Evolutionary conservation across 2,888 invertebrate species (phyloP), one percentile per base, ranked within the genome.

Genomic region (Merodon equestris): DNA sequence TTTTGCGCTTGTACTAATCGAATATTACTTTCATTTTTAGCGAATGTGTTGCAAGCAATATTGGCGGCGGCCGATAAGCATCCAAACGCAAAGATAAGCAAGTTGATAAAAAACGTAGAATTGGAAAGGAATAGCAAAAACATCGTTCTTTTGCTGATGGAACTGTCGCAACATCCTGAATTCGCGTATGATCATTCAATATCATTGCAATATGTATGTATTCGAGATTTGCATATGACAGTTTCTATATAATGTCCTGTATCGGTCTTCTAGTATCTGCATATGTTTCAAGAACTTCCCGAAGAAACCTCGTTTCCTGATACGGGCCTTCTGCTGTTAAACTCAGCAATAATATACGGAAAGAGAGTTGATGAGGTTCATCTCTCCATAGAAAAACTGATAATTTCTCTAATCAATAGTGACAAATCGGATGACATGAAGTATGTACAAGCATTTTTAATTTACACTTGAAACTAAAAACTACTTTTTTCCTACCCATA

Each of bases 291-390:
- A 42, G 66, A 81, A 0, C 71, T 83, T 38, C 1, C 14, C 7
- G 72, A 76, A 36, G 75, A 82, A 3, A 38, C 79, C 1, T 70
- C 81, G 15, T 76, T 83, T 27, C 68, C 83, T 44, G 85, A 86
- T 63, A 83, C 84, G 5, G 85, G 85, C 2, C 83, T 84, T 36
- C 73, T 87, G 18, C 79, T 88, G 4, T 81, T 85, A 9, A 86
- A 84, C 58, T 85, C 86, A 1, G 84, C 87, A 0, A 85, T 85
- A 79, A 85, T 88, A 63, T 88, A 87, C 74, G 83, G 84, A 0
- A 84, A 86, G 63, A 85, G 88, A 34, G 87, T 88, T 9, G 88
- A 88, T 44, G 83, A 82, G 18, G 73, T 88, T 44, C 83, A 85
- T 47, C 84, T 86, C 50, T 67, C 82, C n/a, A 84, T 86, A 27